A percentile compares a stretch with the other conserved stretches of the same genome.
These are phyloP conservation scores for Temnothorax unifasciatus DNA, from an alignment of 2,888 invertebrate genomes.

Conservation along the genomic window DNA sequence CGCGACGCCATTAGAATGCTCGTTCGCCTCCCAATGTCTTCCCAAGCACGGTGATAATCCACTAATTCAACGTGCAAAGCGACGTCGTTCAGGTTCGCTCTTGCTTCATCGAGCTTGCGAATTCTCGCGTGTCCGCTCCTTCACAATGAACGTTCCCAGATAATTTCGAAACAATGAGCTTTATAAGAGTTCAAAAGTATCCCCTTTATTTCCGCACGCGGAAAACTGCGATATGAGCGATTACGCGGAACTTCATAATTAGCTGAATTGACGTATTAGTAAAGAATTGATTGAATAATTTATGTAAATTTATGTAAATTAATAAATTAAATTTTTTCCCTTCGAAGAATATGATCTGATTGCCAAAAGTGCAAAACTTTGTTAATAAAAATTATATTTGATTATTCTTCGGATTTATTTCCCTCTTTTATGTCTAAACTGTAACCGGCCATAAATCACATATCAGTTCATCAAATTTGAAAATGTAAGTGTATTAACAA, in stretches of 20 bases:
- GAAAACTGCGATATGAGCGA: neutral
- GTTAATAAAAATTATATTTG: neutral
- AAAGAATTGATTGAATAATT: conserved; percentile 26
- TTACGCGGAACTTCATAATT: conserved; percentile 15
- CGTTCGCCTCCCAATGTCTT: conserved; percentile 64
- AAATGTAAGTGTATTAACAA: neutral
- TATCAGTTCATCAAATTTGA: neutral
- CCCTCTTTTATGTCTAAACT: neutral
- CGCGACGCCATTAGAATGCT: conserved; percentile 76
- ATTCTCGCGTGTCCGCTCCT: conserved; percentile 21
- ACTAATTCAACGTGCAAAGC: conserved; percentile 70
- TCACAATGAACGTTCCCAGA: neutral
- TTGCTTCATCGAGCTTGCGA: conserved; percentile 37
- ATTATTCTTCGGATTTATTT: conserved; percentile 22
- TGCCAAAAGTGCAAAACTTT: neutral
- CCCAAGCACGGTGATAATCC: conserved; percentile 72
- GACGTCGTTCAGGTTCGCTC: conserved; percentile 31
- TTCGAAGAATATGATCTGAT: neutral
- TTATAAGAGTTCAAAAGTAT: conserved; percentile 20
- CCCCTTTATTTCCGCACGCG: neutral
- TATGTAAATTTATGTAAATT: conserved; percentile 25
- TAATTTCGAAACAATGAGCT: conserved; percentile 43
- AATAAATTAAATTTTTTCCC: neutral
- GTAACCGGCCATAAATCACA: neutral
- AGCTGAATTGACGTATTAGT: conserved; percentile 11